Percentiles rank a stretch among this genome's conserved stretches.
Evolutionary conservation across 2,888 invertebrate genomes (phyloP).

Genomic region (Boloria selene): DNA sequence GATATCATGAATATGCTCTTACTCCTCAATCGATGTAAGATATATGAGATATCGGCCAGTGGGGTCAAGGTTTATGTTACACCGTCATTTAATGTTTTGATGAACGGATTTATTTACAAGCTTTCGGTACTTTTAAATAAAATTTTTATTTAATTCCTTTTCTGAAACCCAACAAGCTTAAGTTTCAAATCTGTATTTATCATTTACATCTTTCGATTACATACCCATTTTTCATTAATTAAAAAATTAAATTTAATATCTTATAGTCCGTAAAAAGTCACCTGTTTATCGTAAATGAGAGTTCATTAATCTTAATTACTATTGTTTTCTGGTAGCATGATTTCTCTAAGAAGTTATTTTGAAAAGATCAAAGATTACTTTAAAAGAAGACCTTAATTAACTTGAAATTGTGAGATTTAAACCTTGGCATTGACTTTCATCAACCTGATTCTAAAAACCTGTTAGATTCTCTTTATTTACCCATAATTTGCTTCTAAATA

Average conservation of each 20-base stretch:
- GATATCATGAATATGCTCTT: slow-evolving; percentile 36
- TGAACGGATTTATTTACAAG: background rate
- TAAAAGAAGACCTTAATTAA: slow-evolving; percentile 6
- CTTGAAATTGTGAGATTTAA: slow-evolving; percentile 28
- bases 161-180: too few relatives aligned
- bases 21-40: slow-evolving; percentile 35
- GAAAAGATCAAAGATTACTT: background rate
- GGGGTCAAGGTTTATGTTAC: slow-evolving; percentile 40
- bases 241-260: too few relatives aligned
- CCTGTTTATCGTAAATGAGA: too few relatives aligned
- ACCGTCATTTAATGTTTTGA: slow-evolving; percentile 31
- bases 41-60: slow-evolving; percentile 34
- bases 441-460: slow-evolving; percentile 38
- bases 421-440: slow-evolving; percentile 60
- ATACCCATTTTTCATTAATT: too few relatives aligned
- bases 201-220: too few relatives aligned
- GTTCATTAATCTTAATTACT: background rate
- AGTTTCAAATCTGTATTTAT: too few relatives aligned
- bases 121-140: too few relatives aligned
- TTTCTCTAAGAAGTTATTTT: background rate
- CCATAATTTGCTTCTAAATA: slow-evolving; percentile 31
- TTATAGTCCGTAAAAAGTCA: too few relatives aligned
- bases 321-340: too few relatives aligned
- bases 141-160: too few relatives aligned
- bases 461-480: slow-evolving; percentile 26